A percentile compares a stretch with the other conserved stretches of the same genome.
phyloP scores from a whole-genome alignment of 2,113 vertebrate genomes.

The Eidolon helvum region DNA sequence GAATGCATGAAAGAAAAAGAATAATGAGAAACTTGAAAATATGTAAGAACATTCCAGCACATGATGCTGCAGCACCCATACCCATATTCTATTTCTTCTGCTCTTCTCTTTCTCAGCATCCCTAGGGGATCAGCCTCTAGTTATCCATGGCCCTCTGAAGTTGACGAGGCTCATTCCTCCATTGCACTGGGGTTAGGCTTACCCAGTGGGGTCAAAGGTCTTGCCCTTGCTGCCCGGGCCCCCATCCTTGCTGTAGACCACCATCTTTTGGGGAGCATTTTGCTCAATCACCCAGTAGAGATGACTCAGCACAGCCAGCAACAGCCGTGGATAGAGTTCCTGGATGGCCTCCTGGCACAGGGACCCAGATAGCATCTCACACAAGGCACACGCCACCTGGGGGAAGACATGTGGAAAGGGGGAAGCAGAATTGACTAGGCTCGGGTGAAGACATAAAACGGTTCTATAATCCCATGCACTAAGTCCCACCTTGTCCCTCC shows the following conservation, averaged over 20 bases:
- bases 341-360: neutral
- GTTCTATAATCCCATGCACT: neutral
- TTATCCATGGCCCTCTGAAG: neutral
- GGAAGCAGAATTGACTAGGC: neutral
- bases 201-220: slow-evolving; percentile 32
- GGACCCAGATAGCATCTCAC: slow-evolving; percentile 49
- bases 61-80: neutral
- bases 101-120: neutral
- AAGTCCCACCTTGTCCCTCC: neutral
- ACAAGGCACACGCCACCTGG: slow-evolving; percentile 13
- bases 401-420: neutral
- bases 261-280: neutral
- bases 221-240: neutral
- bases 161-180: neutral
- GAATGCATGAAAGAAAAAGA: neutral
- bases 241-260: slow-evolving; percentile 23
- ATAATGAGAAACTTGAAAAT: neutral
- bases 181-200: neutral
- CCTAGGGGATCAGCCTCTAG: neutral
- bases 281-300: slow-evolving; percentile 47
- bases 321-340: slow-evolving; percentile 21
- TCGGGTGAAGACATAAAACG: neutral
- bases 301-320: slow-evolving; percentile 46
- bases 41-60: neutral
- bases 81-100: neutral